phyloP scores from a whole-genome alignment of 2,113 vertebrate species.

The Triplophysa rosa region DNA sequence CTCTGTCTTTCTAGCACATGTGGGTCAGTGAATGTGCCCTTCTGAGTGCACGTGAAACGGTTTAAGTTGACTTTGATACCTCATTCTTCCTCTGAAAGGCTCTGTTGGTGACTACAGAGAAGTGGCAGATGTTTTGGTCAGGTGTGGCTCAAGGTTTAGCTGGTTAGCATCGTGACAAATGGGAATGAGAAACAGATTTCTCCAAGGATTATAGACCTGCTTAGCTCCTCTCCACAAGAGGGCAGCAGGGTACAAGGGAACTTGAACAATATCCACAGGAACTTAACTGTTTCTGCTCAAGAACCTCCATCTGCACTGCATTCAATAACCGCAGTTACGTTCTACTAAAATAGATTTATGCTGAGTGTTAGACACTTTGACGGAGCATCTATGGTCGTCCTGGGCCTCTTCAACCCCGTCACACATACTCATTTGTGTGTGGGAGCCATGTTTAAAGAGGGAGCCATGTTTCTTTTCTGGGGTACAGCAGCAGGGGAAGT shows the following conservation, averaged over 20 bases:
- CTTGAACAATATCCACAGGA: constrained; percentile 49
- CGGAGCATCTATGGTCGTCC: constrained; percentile 6
- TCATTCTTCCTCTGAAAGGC: background rate
- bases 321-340: constrained; percentile 24
- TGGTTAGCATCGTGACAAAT: no score
- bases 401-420: constrained; percentile 12
- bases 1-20: constrained; percentile 41
- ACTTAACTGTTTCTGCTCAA: constrained; percentile 10
- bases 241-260: constrained; percentile 66
- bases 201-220: no score
- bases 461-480: constrained; percentile 72
- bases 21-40: constrained; percentile 50
- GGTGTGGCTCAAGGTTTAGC: background rate
- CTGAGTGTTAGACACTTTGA: background rate
- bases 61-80: constrained; percentile 53
- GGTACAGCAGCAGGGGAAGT: constrained; percentile 60
- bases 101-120: no score
- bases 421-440: constrained; percentile 43
- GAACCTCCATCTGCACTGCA: background rate
- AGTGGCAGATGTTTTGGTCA: background rate
- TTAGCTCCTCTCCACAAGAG: constrained; percentile 61
- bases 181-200: no score
- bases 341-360: constrained; percentile 13
- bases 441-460: constrained; percentile 55
- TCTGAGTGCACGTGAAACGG: constrained; percentile 49